Percentiles rank a stretch among this genome's conserved stretches.
These are phyloP conservation scores for Thripadectes ignobilis DNA, from an alignment of 2,797 vertebrate species.

Conservation along the genomic window DNA sequence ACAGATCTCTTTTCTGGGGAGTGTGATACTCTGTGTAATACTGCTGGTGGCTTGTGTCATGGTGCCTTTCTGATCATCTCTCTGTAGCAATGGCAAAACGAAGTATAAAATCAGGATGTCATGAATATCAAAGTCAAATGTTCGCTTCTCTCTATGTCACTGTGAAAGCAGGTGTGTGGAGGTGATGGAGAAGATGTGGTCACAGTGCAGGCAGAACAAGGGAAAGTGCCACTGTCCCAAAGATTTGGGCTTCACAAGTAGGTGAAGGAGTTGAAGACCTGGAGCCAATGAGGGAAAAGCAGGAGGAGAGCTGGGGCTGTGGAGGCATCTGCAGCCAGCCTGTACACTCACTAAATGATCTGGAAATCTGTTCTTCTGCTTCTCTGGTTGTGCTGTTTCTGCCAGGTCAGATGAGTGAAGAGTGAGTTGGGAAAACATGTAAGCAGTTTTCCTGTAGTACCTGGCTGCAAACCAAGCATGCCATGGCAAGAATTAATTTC, in stretches of 20 bases:
- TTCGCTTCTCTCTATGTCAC: neutral
- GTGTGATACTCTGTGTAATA: neutral
- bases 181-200: neutral
- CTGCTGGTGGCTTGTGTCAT: neutral
- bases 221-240: neutral
- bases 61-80: neutral
- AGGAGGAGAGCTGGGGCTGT: neutral
- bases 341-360: neutral
- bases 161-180: neutral
- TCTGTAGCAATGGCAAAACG: neutral
- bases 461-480: neutral
- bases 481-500: neutral
- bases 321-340: neutral
- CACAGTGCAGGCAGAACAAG: fast-evolving
- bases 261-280: neutral
- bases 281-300: neutral
- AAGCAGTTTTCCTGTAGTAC: neutral
- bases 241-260: neutral
- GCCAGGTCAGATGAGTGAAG: neutral
- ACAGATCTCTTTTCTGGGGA: neutral
- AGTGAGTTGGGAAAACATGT: neutral
- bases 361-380: neutral
- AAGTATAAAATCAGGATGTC: neutral
- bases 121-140: neutral
- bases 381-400: neutral